Conservation (phyloP, 1,140 invertebrate species). For the Olivierus martensii region DNA sequence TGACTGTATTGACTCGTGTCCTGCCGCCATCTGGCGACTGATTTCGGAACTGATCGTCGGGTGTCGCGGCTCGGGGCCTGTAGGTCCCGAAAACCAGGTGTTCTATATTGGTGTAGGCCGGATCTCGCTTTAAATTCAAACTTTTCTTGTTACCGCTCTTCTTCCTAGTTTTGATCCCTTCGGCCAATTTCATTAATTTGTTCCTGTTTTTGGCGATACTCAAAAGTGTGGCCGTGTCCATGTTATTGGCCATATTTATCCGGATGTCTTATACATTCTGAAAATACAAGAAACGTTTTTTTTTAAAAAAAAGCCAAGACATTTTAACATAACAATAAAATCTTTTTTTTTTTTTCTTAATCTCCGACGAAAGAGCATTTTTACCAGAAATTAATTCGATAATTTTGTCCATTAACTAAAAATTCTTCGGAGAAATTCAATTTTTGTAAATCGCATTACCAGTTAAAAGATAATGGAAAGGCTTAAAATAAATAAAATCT, state of each 20-base stretch:
- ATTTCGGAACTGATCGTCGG: not conserved
- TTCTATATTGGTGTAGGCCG: constrained; percentile 10
- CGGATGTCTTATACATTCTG: not conserved
- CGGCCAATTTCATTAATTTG: constrained; percentile 6
- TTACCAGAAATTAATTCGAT: too few relatives aligned
- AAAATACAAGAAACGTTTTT: not conserved
- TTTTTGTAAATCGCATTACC: too few relatives aligned
- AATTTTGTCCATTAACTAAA: too few relatives aligned
- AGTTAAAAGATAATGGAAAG: too few relatives aligned
- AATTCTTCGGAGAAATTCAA: too few relatives aligned
- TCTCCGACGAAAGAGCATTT: too few relatives aligned
- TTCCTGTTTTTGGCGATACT: constrained; percentile 4
- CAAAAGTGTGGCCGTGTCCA: not conserved
- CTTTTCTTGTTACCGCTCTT: constrained; percentile 3
- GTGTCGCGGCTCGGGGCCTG: not conserved
- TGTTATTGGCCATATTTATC: not conserved
- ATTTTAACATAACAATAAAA: too few relatives aligned
- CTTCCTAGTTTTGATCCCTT: constrained; percentile 12
- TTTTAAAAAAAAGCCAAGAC: too few relatives aligned
- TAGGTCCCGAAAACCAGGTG: constrained; percentile 13
- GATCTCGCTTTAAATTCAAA: constrained; percentile 6
- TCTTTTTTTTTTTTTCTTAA: too few relatives aligned
- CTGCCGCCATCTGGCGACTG: not conserved
- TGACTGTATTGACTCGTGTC: too few relatives aligned
- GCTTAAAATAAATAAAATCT: too few relatives aligned